Conservation (phyloP, 2,113 vertebrate species). For the Petromus typicus region DNA sequence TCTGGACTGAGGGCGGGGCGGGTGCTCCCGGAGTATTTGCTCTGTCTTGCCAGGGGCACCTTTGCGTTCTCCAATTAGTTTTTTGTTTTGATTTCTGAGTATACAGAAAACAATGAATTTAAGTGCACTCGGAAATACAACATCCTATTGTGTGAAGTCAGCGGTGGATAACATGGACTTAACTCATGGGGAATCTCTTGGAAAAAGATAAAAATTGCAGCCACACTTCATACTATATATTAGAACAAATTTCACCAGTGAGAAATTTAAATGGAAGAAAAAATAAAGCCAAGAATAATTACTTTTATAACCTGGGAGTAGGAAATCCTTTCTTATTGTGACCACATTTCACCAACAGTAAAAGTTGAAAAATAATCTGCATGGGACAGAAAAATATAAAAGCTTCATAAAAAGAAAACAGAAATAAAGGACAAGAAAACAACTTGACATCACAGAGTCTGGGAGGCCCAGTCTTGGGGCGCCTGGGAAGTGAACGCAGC, state of each 20-base stretch:
- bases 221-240: background rate
- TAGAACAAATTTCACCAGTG: background rate
- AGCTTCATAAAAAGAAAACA: background rate
- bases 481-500: background rate
- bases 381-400: background rate
- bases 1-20: too few species aligned
- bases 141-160: background rate
- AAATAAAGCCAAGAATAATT: background rate
- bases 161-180: background rate
- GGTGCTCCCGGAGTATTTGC: background rate
- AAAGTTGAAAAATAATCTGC: conserved; percentile 32
- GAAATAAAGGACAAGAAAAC: background rate
- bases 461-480: background rate
- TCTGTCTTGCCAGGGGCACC: background rate
- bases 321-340: conserved; percentile 40
- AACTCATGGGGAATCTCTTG: background rate
- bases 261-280: conserved; percentile 39
- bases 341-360: background rate
- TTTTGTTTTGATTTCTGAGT: background rate
- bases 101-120: background rate
- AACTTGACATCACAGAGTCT: background rate
- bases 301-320: background rate
- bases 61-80: background rate
- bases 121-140: background rate
- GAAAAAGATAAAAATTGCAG: conserved; percentile 29